phyloP scores from a whole-genome alignment of 2,113 vertebrate species.

The Aphelocoma coerulescens region DNA sequence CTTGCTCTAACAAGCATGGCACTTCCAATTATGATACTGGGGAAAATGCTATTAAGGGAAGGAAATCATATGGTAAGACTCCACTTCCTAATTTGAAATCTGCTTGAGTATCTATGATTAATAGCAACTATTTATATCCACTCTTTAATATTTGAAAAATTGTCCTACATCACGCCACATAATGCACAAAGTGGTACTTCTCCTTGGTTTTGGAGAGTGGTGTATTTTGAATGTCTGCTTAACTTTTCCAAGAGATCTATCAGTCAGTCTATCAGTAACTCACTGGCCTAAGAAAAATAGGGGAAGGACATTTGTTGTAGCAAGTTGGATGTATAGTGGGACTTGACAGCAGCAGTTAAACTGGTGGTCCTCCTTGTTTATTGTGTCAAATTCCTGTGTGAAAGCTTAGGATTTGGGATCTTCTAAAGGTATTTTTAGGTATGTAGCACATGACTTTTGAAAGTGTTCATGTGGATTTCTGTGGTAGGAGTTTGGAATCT shows the following conservation, averaged over 20 bases:
- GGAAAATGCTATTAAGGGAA: not conserved
- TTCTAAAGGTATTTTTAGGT: not conserved
- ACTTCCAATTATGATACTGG: slow-evolving; percentile 33
- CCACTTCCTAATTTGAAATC: not conserved
- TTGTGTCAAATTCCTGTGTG: not conserved
- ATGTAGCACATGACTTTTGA: not conserved
- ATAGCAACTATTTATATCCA: not conserved
- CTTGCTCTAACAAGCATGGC: slow-evolving; percentile 16
- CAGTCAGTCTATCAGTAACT: not conserved
- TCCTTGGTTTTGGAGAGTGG: not conserved
- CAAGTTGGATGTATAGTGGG: not conserved
- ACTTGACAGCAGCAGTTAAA: not conserved
- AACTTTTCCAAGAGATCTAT: not conserved
- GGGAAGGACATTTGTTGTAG: not conserved
- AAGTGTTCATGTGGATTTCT: not conserved
- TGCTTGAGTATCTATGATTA: not conserved
- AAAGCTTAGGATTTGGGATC: not conserved
- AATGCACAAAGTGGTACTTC: not conserved
- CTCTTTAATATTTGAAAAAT: not conserved
- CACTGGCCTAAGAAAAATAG: not conserved
- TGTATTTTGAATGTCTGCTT: not conserved
- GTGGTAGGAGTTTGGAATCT: not conserved
- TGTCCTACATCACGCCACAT: not conserved
- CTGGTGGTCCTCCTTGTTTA: not conserved
- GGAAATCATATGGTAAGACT: not conserved